A percentile compares a stretch with the other conserved stretches of the same genome.
Conservation (phyloP, 2,797 vertebrate species). For the Melanogrammus aeglefinus region DNA sequence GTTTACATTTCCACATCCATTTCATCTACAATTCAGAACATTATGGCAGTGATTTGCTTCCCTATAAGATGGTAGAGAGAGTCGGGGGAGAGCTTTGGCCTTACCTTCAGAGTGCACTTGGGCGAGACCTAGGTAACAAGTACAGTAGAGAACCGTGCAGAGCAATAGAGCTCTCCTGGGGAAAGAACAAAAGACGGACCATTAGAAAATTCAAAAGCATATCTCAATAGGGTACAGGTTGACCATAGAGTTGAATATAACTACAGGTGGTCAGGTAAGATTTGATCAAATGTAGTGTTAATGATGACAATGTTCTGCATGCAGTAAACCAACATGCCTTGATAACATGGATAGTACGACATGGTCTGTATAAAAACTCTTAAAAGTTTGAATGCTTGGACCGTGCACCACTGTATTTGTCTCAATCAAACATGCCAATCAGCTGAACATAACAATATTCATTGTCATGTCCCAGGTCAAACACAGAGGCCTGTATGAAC, state of each 20-base stretch:
- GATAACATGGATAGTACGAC: background rate
- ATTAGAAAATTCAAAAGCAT: background rate
- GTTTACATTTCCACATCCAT: too few species aligned
- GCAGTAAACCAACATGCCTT: background rate
- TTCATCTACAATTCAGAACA: too few species aligned
- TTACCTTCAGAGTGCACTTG: constrained; percentile 96
- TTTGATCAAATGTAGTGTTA: background rate
- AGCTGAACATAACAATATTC: background rate
- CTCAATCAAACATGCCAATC: background rate
- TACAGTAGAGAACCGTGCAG: constrained; percentile 88
- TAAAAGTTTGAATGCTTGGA: background rate
- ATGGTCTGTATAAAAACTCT: too few species aligned
- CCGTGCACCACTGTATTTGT: background rate
- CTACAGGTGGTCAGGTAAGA: background rate
- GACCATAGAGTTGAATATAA: background rate
- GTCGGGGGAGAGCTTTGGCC: constrained; percentile 13
- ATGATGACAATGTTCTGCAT: background rate
- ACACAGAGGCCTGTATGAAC: background rate
- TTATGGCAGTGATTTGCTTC: too few species aligned
- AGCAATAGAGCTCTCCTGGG: constrained; percentile 91
- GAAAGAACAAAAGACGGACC: constrained; percentile 50
- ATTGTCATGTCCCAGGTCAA: background rate
- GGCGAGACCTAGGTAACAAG: constrained; percentile 90
- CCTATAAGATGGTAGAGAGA: background rate
- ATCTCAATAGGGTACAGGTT: background rate